Conservation (phyloP, 2,113 vertebrate species). For the Balaenoptera acutorostrata region DNA sequence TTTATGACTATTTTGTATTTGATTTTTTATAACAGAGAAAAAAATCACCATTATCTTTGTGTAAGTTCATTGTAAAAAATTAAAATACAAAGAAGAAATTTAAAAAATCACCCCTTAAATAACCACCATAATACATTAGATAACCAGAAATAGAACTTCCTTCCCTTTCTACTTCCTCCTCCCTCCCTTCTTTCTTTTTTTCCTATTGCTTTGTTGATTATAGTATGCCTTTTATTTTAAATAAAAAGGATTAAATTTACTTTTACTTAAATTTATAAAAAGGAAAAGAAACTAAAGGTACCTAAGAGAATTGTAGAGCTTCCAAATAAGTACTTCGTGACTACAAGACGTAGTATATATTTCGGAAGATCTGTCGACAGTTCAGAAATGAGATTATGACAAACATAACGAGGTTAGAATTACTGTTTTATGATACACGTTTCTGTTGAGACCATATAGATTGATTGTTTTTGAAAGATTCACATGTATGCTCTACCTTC, state of each 20-base stretch:
- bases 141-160: neutral
- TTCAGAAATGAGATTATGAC: neutral
- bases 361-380: neutral
- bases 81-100: slow-evolving; percentile 14
- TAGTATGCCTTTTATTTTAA: neutral
- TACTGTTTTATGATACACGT: neutral
- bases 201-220: neutral
- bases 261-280: slow-evolving; percentile 11
- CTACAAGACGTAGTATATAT: neutral
- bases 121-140: neutral
- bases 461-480: neutral
- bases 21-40: neutral
- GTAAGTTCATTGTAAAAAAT: neutral
- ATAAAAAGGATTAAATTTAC: neutral
- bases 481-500: neutral
- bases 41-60: neutral
- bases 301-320: neutral
- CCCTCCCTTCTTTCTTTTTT: neutral
- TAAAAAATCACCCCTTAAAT: neutral
- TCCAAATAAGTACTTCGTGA: slow-evolving; percentile 7
- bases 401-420: neutral
- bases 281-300: neutral
- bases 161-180: neutral
- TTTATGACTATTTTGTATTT: neutral
- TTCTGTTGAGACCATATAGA: neutral